Evolutionary conservation across 2,113 vertebrate species (phyloP), one percentile per base, ranked within the genome.

Genomic region (Scatophagus argus): DNA sequence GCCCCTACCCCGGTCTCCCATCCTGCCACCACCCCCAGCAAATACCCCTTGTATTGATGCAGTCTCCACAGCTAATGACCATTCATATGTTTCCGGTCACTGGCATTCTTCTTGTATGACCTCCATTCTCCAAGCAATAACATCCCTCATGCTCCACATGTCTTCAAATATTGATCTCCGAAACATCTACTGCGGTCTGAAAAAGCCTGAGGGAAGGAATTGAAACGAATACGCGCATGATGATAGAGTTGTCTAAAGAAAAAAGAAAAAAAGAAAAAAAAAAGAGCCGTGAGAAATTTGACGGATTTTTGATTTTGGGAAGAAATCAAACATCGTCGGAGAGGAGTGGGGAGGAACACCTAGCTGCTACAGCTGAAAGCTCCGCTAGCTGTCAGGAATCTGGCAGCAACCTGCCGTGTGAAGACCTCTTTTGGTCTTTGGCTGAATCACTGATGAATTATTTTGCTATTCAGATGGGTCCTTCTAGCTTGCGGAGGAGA

Each of bases 91-190:
- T 93, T 93, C 82, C 84, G 91, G 92, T 95, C 92, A 91, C 51
- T 85, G 87, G 62, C 81, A 31, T 91, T 88, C 78, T 68, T 78
- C 62, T 52, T 55, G 43, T 29, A 67, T 66, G 81, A 87, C 86
- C 87, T 41, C 66, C 47, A 46, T 83, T 74, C 52, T 10, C 60
- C 2, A 49, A 77, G 88, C 89, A 84, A 89, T 73, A 63, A 25
- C 63, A 38, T 84, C 84, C 61, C 64, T 64, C 85, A 80, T 81
- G 92, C 91, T 91, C 92, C 79, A 90, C 73, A 88, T 89, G 68
- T 88, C 87, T 87, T 82, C 86, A 91, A 91, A 91, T 90, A 92
- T 89, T 81, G 88, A 94, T 91, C 76, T 58, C 67, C 32, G 25
- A 49, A n/a, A 74, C 17, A 68, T 78, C 71, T 51, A 81, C 79